Evolutionary conservation across 2,888 invertebrate species (phyloP).

Genomic region (Drosophila birchii): DNA sequence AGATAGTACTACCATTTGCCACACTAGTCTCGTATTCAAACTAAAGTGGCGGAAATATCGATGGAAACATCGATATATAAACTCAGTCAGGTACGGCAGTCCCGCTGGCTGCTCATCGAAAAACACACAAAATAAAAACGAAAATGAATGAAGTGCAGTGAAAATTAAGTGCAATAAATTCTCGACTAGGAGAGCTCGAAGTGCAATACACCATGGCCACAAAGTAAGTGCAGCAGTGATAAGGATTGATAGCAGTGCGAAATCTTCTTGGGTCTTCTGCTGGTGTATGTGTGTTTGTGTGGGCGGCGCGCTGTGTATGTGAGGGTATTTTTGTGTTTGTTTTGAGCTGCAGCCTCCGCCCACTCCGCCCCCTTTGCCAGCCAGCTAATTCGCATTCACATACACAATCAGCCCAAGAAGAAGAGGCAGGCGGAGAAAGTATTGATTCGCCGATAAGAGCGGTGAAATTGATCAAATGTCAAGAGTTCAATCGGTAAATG

Average conservation of each 20-base stretch:
- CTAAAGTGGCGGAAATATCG: no score
- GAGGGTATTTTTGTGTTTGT: constrained; percentile 66
- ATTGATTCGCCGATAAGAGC: constrained; percentile 23
- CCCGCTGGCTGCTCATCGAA: not conserved
- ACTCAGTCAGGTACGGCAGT: constrained; percentile 9
- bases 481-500: constrained; percentile 6
- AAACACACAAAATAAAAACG: constrained; percentile 17
- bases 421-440: constrained; percentile 44
- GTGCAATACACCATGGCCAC: constrained; percentile 51
- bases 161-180: constrained; percentile 48
- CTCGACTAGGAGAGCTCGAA: constrained; percentile 7
- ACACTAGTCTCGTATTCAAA: not conserved
- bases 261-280: constrained; percentile 34
- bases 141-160: constrained; percentile 49
- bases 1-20: not conserved
- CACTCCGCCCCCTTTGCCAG: constrained; percentile 12
- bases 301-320: constrained; percentile 56
- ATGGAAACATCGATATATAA: no score
- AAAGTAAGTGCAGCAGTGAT: constrained; percentile 59
- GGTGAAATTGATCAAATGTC: constrained; percentile 39
- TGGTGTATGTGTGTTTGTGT: constrained; percentile 37
- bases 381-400: constrained; percentile 24
- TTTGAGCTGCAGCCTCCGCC: constrained; percentile 63
- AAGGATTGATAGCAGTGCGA: not conserved
- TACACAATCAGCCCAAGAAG: constrained; percentile 13